Percentiles rank a stretch among this genome's conserved stretches.
phyloP scores from a whole-genome alignment of 2,797 vertebrate species.

The Neostethus bicornis region DNA sequence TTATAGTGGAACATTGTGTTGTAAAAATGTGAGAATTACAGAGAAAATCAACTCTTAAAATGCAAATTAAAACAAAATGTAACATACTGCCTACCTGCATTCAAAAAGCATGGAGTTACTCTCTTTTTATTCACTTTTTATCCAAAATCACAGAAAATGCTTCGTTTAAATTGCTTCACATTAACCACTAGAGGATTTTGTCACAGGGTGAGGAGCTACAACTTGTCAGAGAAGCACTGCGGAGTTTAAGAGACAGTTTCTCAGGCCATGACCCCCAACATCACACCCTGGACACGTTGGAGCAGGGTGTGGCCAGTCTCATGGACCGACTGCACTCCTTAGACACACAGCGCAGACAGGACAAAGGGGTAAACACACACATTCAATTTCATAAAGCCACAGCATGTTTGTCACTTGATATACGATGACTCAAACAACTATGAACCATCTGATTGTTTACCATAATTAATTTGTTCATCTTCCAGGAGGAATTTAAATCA shows the following conservation, averaged over 20 bases:
- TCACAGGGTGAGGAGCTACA: conserved; percentile 89
- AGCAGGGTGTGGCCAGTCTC: conserved; percentile 93
- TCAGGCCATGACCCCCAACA: conserved; percentile 97
- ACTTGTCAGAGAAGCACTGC: conserved; percentile 92
- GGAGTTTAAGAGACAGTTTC: conserved; percentile 94
- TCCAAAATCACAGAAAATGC: background rate
- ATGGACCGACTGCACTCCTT: conserved; percentile 88
- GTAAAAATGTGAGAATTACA: no score
- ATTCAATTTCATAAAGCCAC: conserved; percentile 6
- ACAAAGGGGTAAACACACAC: conserved; percentile 64
- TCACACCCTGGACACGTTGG: conserved; percentile 97
- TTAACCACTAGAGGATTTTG: background rate
- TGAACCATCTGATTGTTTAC: conserved; percentile 18
- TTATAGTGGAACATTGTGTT: no score
- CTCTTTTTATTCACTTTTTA: background rate
- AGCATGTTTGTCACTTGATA: conserved; percentile 24
- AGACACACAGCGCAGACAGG: conserved; percentile 83
- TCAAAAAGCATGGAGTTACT: background rate
- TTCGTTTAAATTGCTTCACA: background rate
- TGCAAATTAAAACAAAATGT: no score
- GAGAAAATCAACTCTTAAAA: background rate
- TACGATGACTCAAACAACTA: conserved; percentile 24
- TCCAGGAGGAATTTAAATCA: conserved; percentile 85
- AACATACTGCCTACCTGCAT: no score
- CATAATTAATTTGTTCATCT: conserved; percentile 37